Base-by-base conservation (phyloP, 2,797 vertebrate genomes). In the Sebastes vulpes region DNA sequence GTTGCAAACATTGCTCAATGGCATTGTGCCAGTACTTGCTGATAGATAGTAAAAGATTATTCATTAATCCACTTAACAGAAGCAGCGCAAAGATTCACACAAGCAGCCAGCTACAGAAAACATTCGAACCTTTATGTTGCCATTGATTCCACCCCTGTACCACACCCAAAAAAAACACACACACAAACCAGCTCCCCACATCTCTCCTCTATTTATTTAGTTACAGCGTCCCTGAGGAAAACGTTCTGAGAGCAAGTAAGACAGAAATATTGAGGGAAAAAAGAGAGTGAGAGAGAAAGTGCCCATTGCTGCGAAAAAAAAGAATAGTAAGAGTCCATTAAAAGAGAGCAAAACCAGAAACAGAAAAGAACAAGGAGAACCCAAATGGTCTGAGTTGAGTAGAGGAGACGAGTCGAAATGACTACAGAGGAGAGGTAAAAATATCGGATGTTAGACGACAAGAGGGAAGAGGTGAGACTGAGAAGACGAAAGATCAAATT, bases 321-420 rank as follows among this genome's bases (percentile, higher is more conserved):
- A 32, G 52, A 77, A 65, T 26, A 70, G 12, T 63, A 46, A 57
- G 52, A 84, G 23, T 21, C 71, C 20, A 68, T 79, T 82, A 63
- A 71, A 78, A 77, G 20, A 79, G 18, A 59, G 52, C 26, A 64
- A 76, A 81, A 46, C 23, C 50, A 75, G 64, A 86, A 63, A 76
- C 35, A 66, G 72, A 57, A 76, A 67, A 83, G 73, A 81, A 90
- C 60, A 76, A 65, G 57, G 38, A 66, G 32, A 77, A 35, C 59
- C 42, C 28, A 29, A 77, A 65, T 58, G 66, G 64, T 9, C 52
- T 20, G 25, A 48, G 70, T 20, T 78, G 60, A 58, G 64, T n/a
- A 25, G 29, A 67, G 52, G 25, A 76, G 79, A 64, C n/a, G 16
- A 79, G 58, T 84, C 46, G 35, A 65, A 6, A 72, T 80, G 61